phyloP scores from a whole-genome alignment of 2,113 vertebrate genomes.

The Cyprinus carpio region DNA sequence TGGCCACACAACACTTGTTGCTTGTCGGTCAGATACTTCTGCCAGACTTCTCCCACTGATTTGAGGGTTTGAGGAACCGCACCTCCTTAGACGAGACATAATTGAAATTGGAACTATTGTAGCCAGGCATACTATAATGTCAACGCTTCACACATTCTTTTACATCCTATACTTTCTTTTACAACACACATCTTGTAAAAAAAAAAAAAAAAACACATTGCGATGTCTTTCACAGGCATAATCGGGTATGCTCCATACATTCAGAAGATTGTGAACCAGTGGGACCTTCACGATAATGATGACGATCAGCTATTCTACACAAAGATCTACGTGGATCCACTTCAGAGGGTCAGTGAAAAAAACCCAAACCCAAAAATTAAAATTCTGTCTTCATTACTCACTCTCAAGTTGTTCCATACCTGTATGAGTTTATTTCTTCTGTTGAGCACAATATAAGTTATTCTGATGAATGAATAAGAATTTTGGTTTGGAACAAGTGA shows the following conservation, averaged over 20 bases:
- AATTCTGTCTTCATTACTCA: too few relatives aligned
- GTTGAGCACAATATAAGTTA: too few relatives aligned
- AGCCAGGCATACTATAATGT: constrained; percentile 54
- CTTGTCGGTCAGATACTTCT: constrained; percentile 50
- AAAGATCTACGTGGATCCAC: constrained; percentile 89
- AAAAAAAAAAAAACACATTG: constrained; percentile 16
- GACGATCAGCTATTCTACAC: constrained; percentile 99
- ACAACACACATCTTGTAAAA: constrained; percentile 48
- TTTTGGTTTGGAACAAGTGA: too few relatives aligned
- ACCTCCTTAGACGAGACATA: constrained; percentile 48
- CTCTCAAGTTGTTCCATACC: too few relatives aligned
- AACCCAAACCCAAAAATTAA: not conserved
- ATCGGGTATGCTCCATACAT: constrained; percentile 88
- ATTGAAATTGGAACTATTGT: constrained; percentile 56
- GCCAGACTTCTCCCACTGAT: constrained; percentile 58
- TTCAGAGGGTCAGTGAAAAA: constrained; percentile 80
- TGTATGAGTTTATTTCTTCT: too few relatives aligned
- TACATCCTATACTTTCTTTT: constrained; percentile 54
- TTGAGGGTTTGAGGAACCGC: constrained; percentile 29
- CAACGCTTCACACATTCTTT: constrained; percentile 14
- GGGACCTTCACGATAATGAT: constrained; percentile 95
- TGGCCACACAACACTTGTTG: constrained; percentile 45
- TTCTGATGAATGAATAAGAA: too few relatives aligned
- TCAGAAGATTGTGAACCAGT: constrained; percentile 85
- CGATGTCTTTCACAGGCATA: constrained; percentile 80